Percentiles rank a stretch among this genome's conserved stretches.
Conservation (phyloP, 2,113 vertebrate genomes). For the Haemorhous mexicanus region DNA sequence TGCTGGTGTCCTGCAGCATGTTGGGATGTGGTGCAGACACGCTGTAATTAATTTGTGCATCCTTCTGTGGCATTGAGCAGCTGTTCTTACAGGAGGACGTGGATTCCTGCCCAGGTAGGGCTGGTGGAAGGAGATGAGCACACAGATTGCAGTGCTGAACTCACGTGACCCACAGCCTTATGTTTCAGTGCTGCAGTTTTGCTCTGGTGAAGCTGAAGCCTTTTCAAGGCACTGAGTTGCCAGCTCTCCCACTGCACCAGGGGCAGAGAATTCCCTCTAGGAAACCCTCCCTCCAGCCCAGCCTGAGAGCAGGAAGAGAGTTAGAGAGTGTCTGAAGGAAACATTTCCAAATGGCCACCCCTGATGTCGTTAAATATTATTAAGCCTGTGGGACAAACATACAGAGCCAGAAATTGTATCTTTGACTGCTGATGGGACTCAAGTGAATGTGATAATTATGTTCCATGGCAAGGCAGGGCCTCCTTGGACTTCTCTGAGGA, state of each 20-base stretch:
- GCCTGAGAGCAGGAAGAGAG: not conserved
- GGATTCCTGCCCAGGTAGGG: constrained; percentile 60
- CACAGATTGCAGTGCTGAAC: not conserved
- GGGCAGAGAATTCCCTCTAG: not conserved
- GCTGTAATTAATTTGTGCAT: constrained; percentile 39
- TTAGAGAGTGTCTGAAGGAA: not conserved
- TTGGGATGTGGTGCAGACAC: not conserved
- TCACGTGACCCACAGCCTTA: not conserved
- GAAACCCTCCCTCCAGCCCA: not conserved
- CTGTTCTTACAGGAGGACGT: constrained; percentile 51
- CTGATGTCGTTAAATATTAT: not conserved
- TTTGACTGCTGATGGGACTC: not conserved
- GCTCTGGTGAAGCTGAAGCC: not conserved
- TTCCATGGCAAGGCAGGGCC: not conserved
- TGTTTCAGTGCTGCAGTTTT: not conserved
- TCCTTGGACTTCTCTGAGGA: not conserved
- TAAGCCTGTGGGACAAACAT: not conserved
- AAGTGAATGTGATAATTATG: not conserved
- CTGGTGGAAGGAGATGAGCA: not conserved
- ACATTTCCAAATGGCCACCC: not conserved
- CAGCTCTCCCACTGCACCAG: not conserved
- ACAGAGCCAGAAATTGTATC: not conserved
- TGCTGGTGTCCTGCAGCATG: not conserved
- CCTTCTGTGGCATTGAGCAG: constrained; percentile 48
- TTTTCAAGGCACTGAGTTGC: not conserved